Evolutionary conservation across 2,113 vertebrate species (phyloP).

Genomic region (Tautogolabrus adspersus): DNA sequence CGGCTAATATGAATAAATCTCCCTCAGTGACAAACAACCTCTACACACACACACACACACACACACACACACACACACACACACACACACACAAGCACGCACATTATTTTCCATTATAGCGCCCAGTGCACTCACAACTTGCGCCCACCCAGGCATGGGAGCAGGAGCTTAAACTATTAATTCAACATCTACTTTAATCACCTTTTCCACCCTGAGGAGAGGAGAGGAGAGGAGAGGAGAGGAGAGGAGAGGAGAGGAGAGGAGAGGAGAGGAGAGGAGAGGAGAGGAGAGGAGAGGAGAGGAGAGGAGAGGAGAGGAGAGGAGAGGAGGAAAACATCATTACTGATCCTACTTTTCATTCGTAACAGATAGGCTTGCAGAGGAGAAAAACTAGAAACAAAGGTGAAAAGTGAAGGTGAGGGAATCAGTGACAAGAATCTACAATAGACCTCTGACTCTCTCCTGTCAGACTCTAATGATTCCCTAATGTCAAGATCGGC

Average conservation of each 20-base stretch:
- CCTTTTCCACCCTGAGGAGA: slow-evolving; percentile 30
- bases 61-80: slow-evolving; percentile 3
- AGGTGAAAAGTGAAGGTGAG: slow-evolving; percentile 21
- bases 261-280: background rate
- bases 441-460: slow-evolving; percentile 1
- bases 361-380: slow-evolving; percentile 5
- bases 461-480: slow-evolving; percentile 39
- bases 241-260: background rate
- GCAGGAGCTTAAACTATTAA: slow-evolving; percentile 51
- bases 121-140: slow-evolving; percentile 17
- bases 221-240: background rate
- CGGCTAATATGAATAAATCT: slow-evolving; percentile 46
- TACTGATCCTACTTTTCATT: slow-evolving; percentile 5
- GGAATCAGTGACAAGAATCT: background rate
- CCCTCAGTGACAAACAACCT: slow-evolving; percentile 42
- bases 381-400: background rate
- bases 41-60: slow-evolving; percentile 5
- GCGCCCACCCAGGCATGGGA: slow-evolving; percentile 49
- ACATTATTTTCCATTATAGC: slow-evolving; percentile 28
- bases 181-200: slow-evolving; percentile 62
- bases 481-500: slow-evolving; percentile 40
- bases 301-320: no score
- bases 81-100: slow-evolving; percentile 9
- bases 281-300: background rate
- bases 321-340: background rate